phyloP scores from a whole-genome alignment of 2,888 invertebrate genomes.

The Pocota personata region DNA sequence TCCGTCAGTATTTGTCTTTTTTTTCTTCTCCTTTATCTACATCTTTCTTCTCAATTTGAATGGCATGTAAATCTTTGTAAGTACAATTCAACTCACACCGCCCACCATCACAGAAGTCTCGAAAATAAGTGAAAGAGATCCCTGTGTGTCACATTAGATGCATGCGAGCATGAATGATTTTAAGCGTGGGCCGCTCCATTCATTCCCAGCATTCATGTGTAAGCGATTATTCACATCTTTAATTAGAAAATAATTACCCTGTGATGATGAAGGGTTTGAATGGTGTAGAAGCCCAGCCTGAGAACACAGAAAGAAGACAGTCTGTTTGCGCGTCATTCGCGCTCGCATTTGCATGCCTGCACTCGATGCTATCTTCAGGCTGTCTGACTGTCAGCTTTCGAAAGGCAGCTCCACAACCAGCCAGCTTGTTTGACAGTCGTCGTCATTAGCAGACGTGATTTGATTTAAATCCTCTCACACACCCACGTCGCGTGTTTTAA shows the following conservation, averaged over 20 bases:
- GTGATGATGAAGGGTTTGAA: slow-evolving; percentile 64
- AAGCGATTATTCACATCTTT: slow-evolving; percentile 78
- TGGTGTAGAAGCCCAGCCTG: neutral
- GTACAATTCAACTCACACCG: slow-evolving; percentile 20
- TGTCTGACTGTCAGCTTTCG: slow-evolving; percentile 60
- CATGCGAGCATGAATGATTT: neutral
- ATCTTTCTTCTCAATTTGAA: slow-evolving; percentile 29
- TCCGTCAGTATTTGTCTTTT: slow-evolving; percentile 18
- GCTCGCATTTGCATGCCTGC: slow-evolving; percentile 79
- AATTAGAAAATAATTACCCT: slow-evolving; percentile 81
- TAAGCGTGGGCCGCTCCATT: slow-evolving; percentile 15
- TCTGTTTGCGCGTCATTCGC: slow-evolving; percentile 36
- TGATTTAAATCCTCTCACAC: slow-evolving; percentile 63
- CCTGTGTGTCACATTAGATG: slow-evolving; percentile 17
- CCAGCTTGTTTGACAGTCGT: slow-evolving; percentile 65
- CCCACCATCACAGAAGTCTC: slow-evolving; percentile 26
- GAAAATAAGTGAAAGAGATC: slow-evolving; percentile 14
- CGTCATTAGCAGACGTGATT: slow-evolving; percentile 72
- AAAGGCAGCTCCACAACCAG: slow-evolving; percentile 41
- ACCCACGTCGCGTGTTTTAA: slow-evolving; percentile 77
- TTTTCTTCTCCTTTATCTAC: neutral
- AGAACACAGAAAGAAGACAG: slow-evolving; percentile 22
- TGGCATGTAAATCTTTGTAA: slow-evolving; percentile 20
- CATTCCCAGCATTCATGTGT: slow-evolving; percentile 39
- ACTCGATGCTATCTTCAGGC: slow-evolving; percentile 71